Conservation (phyloP, 2,113 vertebrate genomes). For the Coturnix japonica region DNA sequence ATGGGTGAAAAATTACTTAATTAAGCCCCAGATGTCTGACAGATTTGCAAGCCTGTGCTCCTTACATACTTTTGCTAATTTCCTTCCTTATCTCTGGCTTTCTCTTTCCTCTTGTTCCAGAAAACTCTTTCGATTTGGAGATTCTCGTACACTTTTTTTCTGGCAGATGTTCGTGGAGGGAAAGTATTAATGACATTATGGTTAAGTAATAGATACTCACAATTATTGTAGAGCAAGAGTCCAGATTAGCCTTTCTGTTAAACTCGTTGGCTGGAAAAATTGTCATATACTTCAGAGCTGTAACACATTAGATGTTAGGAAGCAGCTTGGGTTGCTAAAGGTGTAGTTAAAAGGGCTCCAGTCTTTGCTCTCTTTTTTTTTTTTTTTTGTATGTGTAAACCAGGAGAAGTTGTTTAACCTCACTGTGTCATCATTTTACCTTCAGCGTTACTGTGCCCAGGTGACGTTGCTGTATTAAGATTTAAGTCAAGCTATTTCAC, state of each 20-base stretch:
- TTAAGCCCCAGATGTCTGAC: conserved; percentile 56
- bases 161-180: background rate
- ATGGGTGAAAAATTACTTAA: conserved; percentile 47
- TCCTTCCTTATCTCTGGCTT: conserved; percentile 57
- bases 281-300: background rate
- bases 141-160: background rate
- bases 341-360: background rate
- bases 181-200: conserved; percentile 3
- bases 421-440: background rate
- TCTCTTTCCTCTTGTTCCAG: conserved; percentile 32
- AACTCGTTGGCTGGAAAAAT: background rate
- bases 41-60: conserved; percentile 54
- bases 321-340: background rate
- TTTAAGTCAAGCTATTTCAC: background rate
- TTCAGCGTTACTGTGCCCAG: background rate
- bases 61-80: conserved; percentile 42
- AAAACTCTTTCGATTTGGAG: conserved; percentile 32
- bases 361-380: background rate
- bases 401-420: background rate
- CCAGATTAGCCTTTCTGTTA: conserved; percentile 27
- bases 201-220: background rate
- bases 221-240: background rate
- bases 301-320: background rate
- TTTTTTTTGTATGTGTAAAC: background rate
- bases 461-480: background rate